Percentiles rank a stretch among this genome's conserved stretches.
These are phyloP conservation scores for Phoeniculus purpureus DNA, from an alignment of 2,797 vertebrate genomes.

Conservation along the genomic window DNA sequence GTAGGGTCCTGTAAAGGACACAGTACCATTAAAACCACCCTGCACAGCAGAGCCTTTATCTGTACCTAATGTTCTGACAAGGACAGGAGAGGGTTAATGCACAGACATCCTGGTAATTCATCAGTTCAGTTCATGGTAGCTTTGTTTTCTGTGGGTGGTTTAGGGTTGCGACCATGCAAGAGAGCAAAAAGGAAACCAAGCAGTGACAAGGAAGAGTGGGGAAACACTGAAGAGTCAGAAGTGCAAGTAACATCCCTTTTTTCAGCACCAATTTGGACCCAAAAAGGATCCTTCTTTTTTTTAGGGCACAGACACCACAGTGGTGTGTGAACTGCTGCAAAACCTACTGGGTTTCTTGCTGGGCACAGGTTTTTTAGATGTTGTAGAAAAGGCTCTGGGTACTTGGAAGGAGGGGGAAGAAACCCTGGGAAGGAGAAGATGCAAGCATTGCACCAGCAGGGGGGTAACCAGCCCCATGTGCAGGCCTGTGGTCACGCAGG, in stretches of 20 bases:
- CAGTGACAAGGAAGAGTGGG: neutral
- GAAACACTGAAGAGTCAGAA: neutral
- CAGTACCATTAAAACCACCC: neutral
- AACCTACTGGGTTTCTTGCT: neutral
- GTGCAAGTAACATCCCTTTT: neutral
- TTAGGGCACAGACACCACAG: neutral
- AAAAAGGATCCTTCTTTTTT: neutral
- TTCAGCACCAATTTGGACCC: neutral
- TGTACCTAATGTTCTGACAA: neutral
- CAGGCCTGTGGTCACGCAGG: neutral
- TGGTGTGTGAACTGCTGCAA: neutral
- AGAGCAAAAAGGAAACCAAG: fast-evolving
- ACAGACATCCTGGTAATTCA: neutral
- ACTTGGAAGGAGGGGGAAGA: neutral
- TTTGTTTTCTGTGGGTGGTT: slow-evolving; percentile 26
- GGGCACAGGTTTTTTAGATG: neutral
- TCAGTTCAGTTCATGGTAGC: neutral
- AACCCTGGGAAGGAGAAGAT: neutral
- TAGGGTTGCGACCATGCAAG: neutral
- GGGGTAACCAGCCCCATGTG: fast-evolving
- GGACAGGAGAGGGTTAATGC: slow-evolving; percentile 3
- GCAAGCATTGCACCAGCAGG: fast-evolving
- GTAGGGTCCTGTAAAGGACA: neutral
- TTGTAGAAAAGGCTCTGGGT: neutral
- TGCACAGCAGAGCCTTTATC: neutral